Conservation (phyloP, 2,888 invertebrate species). For the Tridacna crocea region DNA sequence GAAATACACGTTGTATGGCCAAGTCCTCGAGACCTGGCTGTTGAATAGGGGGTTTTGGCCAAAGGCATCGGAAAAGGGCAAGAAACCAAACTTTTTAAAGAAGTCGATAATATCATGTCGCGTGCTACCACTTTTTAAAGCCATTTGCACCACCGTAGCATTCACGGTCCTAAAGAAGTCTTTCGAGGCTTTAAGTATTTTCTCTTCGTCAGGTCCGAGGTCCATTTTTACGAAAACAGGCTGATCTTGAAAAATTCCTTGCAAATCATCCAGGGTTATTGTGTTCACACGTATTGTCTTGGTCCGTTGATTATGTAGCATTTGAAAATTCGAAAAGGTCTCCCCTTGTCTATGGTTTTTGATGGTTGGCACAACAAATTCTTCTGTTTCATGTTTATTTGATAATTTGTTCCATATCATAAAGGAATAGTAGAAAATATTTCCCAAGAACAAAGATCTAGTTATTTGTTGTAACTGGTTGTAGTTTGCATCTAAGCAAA, state of each 20-base stretch:
- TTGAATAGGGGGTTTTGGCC: not conserved
- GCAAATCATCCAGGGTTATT: slow-evolving; percentile 5
- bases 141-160: not conserved
- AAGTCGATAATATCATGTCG: not conserved
- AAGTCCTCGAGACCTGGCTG: too few species aligned
- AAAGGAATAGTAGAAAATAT: not conserved
- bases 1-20: not conserved
- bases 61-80: slow-evolving; percentile 1
- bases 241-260: not conserved
- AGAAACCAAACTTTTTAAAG: not conserved
- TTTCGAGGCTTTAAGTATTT: not conserved
- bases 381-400: not conserved
- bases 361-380: not conserved
- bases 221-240: slow-evolving; percentile 9
- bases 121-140: not conserved
- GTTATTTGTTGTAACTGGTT: not conserved
- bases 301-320: not conserved
- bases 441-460: slow-evolving; percentile 4
- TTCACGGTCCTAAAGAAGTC: slow-evolving; percentile 9
- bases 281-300: not conserved
- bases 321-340: too few species aligned
- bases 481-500: slow-evolving; percentile 10
- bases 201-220: not conserved
- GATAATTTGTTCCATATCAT: slow-evolving; percentile 19
- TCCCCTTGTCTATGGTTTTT: not conserved